Percentiles rank a stretch among this genome's conserved stretches.
Evolutionary conservation across 2,113 vertebrate genomes (phyloP).

Genomic region (Clarias gariepinus): DNA sequence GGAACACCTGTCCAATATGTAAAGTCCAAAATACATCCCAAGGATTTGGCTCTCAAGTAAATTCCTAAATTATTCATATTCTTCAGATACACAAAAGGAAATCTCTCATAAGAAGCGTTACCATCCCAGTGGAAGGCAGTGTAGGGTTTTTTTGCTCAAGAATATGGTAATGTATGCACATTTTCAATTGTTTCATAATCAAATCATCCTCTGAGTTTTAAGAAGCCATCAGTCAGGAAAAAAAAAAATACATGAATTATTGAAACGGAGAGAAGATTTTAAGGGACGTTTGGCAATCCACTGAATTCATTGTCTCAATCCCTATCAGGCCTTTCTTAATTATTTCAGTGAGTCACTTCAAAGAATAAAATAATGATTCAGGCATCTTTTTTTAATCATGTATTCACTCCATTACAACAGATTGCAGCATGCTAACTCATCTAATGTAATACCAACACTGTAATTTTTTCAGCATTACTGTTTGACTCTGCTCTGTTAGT

Average conservation of each 20-base stretch:
- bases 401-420: background rate
- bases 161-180: conserved; percentile 48
- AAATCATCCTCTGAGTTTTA: conserved; percentile 29
- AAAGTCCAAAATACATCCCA: background rate
- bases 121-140: background rate
- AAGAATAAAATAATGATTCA: background rate
- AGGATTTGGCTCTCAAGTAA: background rate
- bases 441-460: background rate
- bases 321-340: background rate
- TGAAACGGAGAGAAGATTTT: conserved; percentile 1
- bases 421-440: background rate
- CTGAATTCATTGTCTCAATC: background rate
- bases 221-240: conserved; percentile 36
- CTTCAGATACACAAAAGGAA: background rate
- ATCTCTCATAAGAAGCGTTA: background rate
- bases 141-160: background rate
- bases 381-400: background rate
- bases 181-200: conserved; percentile 46
- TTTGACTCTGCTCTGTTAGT: background rate
- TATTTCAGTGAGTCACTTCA: background rate
- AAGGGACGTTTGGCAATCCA: conserved; percentile 3
- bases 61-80: conserved; percentile 1
- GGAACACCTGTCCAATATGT: background rate
- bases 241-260: conserved; percentile 27
- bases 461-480: background rate